Base-by-base conservation (phyloP, 2,113 vertebrate species). In the Amphilophus citrinellus region DNA sequence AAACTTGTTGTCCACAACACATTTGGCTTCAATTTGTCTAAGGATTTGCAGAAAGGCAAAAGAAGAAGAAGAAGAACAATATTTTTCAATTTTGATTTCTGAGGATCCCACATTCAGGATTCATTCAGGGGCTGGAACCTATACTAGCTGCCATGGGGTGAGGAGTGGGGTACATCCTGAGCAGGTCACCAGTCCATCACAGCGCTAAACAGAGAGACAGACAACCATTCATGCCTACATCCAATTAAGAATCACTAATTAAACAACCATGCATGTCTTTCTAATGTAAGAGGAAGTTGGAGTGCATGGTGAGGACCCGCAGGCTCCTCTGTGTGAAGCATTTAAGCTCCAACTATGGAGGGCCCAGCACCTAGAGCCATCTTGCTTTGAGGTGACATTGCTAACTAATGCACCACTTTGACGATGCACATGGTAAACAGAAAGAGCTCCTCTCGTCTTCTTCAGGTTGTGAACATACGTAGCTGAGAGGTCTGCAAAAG, bases 391-490 rank as follows among this genome's bases (percentile, higher is more conserved):
- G 8, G 27, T 32, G 17, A 53, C 6, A 18, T 6, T 18, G 17
- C 56, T 22, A 58, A 22, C n/a, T 22, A 5, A 20, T n/a, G 9
- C 3, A 0, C 27, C 27, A 73, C 68, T 73, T 32, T 56, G 68
- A 53, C 56, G 73, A 83, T 87, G 77, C 42, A 82, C 73, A 56
- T 68, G 71, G 83, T 84, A 87, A 91, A 87, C 84, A 93, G 82
- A 68, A 91, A 79, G 47, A 14, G 10, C 66, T 76, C 61, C 77
- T 76, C 76, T 86, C 10, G 18, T 30, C 30, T 80, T 15, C 47
- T 37, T 18, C 61, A 80, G 80, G 61, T 39, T 84, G 83, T 79
- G 84, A 84, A 58, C 57, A 87, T 80, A 39, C 61, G 84, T 82
- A 58, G 73, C 86, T 82, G 22, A 85, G 76, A 61, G 80, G 81